phyloP scores from a whole-genome alignment of 2,888 invertebrate species.

The Drosophila anceps region DNA sequence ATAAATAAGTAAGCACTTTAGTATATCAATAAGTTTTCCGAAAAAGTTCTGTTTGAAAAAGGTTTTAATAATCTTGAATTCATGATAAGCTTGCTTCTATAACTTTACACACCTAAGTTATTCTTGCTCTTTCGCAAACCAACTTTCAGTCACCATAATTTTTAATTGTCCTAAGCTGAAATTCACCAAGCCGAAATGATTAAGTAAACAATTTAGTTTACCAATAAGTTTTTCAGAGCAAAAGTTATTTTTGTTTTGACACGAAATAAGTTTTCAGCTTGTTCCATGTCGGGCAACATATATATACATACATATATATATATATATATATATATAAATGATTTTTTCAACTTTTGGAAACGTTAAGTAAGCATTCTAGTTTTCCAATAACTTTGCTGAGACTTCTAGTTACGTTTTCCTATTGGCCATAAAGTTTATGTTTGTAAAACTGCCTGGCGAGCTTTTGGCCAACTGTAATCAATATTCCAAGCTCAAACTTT shows the following conservation, averaged over 20 bases:
- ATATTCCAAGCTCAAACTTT: constrained; percentile 47
- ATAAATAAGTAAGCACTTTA: neutral
- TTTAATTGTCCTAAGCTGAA: neutral
- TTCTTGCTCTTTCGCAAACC: neutral
- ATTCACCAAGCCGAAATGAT: neutral
- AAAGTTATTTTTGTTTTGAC: constrained; percentile 9
- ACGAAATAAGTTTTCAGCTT: constrained; percentile 3
- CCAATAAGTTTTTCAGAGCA: constrained; percentile 20
- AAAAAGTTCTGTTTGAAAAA: neutral
- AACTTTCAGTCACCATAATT: neutral
- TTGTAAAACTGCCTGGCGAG: constrained; percentile 7
- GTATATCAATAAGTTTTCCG: neutral
- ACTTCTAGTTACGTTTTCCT: neutral
- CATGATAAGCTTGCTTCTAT: neutral
- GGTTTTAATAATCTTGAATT: neutral
- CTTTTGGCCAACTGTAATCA: constrained; percentile 50
- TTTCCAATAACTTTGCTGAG: constrained; percentile 19
- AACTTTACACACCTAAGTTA: neutral
- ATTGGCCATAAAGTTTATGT: constrained; percentile 19
- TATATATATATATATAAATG: too few species aligned
- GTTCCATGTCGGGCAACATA: neutral
- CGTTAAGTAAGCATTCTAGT: constrained; percentile 5
- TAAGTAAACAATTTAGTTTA: constrained; percentile 3
- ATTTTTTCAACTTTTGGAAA: neutral
- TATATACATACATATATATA: neutral